Percentiles rank a stretch among this genome's conserved stretches.
phyloP scores from a whole-genome alignment of 2,888 invertebrate genomes.

The Ochropacha duplaris region DNA sequence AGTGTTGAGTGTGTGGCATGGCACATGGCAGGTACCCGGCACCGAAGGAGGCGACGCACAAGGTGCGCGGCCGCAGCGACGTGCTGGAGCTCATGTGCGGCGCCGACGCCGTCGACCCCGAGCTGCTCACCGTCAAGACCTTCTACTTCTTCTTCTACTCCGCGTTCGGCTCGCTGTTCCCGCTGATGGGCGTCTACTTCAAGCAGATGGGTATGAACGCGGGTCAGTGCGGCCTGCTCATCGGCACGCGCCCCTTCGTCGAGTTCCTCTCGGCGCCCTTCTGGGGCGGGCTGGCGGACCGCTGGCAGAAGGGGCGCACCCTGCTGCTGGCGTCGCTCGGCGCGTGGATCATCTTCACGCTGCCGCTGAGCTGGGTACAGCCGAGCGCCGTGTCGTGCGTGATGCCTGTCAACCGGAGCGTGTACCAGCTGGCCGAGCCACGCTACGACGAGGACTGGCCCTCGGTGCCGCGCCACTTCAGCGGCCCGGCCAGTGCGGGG shows the following conservation, averaged over 20 bases:
- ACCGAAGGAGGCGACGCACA: constrained; percentile 94
- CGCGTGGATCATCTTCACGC: constrained; percentile 98
- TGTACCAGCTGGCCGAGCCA: constrained; percentile 85
- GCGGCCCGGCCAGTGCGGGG: constrained; percentile 46
- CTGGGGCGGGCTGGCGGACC: constrained; percentile 97
- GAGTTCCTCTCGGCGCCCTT: constrained; percentile 99
- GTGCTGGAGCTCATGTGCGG: constrained; percentile 92
- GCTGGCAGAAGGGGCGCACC: constrained; percentile 93
- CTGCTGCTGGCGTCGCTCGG: constrained; percentile 94
- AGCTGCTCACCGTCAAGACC: constrained; percentile 96
- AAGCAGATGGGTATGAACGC: constrained; percentile 99
- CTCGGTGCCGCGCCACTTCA: constrained; percentile 43
- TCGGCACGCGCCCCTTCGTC: constrained; percentile 97
- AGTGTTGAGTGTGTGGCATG: too few species aligned
- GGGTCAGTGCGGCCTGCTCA: constrained; percentile 95
- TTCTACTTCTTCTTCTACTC: constrained; percentile 99
- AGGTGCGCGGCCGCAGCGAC: constrained; percentile 93
- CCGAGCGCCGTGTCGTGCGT: constrained; percentile 97
- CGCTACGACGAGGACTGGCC: constrained; percentile 69
- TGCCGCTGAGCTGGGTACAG: constrained; percentile 97
- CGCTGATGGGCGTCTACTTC: constrained; percentile 99
- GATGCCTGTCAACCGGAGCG: constrained; percentile 77
- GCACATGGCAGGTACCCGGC: constrained; percentile 86
- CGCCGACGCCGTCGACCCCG: constrained; percentile 91
- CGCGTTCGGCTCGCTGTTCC: constrained; percentile 98